A percentile compares a stretch with the other conserved stretches of the same genome.
Conservation (phyloP, 2,888 invertebrate genomes). For the Papilio elwesi region DNA sequence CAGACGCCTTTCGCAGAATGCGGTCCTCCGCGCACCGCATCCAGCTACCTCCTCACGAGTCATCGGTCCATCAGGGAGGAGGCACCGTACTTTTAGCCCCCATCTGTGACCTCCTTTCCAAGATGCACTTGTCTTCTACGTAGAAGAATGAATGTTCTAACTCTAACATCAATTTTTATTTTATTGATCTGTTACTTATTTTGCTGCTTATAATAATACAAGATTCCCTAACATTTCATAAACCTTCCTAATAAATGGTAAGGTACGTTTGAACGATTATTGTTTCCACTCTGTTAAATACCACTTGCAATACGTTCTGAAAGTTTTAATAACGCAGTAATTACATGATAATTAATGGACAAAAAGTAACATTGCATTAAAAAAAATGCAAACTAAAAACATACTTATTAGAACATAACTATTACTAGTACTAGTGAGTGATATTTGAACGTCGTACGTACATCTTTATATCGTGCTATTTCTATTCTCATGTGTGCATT, state of each 20-base stretch:
- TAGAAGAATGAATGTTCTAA: neutral
- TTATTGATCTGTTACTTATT: neutral
- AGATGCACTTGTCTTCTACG: too few relatives aligned
- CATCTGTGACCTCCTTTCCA: too few relatives aligned
- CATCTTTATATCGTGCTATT: neutral
- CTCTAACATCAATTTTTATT: neutral
- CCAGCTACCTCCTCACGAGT: too few relatives aligned
- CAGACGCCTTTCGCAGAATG: too few relatives aligned
- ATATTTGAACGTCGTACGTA: neutral
- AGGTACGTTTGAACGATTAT: slow-evolving; percentile 29
- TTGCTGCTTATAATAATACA: neutral
- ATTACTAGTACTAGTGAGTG: neutral
- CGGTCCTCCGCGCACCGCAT: too few relatives aligned
- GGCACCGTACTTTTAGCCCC: too few relatives aligned
- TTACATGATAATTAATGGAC: slow-evolving; percentile 32
- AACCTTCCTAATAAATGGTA: slow-evolving; percentile 28
- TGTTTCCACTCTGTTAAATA: slow-evolving; percentile 39
- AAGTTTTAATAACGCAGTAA: slow-evolving; percentile 23
- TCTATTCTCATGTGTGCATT: too few relatives aligned
- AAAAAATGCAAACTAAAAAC: neutral
- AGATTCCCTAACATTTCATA: neutral
- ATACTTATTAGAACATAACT: neutral
- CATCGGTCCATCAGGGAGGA: too few relatives aligned
- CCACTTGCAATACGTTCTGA: slow-evolving; percentile 27
- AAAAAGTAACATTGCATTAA: neutral